Base-by-base conservation (phyloP, 2,888 invertebrate species). In the Callyntrura sp. region DNA sequence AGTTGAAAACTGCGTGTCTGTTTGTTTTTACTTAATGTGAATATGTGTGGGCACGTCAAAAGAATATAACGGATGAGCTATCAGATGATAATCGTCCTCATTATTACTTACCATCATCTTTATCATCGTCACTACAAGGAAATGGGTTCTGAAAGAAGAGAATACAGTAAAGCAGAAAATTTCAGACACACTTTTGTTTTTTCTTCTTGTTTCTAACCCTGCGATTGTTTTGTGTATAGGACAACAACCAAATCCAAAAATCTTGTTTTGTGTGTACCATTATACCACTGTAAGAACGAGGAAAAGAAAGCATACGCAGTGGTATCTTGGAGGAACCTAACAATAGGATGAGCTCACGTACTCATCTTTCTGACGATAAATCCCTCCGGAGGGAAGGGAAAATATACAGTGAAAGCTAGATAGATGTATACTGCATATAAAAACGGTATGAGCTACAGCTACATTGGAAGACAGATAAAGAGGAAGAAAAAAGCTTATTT, bases 51-150 rank as follows among this genome's bases (percentile, higher is more conserved):
- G 35, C 25, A 87, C 62, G 85, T 85, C 85, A 85, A 45, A 79
- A 79, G 79, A 87, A 85, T 85, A 85, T 87, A 87, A 87, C 68
- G 65, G 81, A 87, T 87, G 86, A 87, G 86, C 79, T 79, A 81
- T 81, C 81, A 55, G 45, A 62, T 25, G 68, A 85, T 85, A 68
- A 81, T 87, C 35, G n/a, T 78, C 65, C 20, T 55, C 11, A 68
- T 79, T 51, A 79, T 68, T 23, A 48, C n/a, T 68, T 23, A 48
- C n/a, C 17, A 20, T 20, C n/a, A 60, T 60, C 17, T 14, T 51
- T n/a, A 51, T 51, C 78, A 2, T 57, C 60, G n/a, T 81, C 17
- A 81, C n/a, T 60, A 35, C 57, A 73, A 76, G 55, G 20, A 51
- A 65, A 43, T 62, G 68, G 1, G 68, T 65, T 48, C 45, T 25